Evolutionary conservation across 2,888 invertebrate genomes (phyloP), one percentile per base, ranked within the genome.

Genomic region (Eupithecia insigniata): DNA sequence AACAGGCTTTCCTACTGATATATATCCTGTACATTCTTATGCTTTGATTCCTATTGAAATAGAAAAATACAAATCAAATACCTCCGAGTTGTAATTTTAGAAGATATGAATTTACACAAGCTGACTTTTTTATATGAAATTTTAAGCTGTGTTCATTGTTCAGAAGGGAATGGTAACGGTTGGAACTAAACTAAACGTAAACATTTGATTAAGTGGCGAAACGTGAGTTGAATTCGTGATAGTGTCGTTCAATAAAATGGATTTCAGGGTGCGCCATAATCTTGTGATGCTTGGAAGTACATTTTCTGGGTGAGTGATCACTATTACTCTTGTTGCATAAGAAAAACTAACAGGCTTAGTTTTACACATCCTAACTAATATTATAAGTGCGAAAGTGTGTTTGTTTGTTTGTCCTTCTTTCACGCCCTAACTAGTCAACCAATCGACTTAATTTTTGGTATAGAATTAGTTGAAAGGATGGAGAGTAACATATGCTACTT

Each of bases 1-100:
- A 95, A 89, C 96, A 70, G 96, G 96, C 84, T 98, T 99, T 85
- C 99, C 99, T 0, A 96, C 96, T 83, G 97, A 97, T 4, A 93
- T 99, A 66, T 99, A 97, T 92, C 96, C 97, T 64, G 98, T 99
- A 10, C 95, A 97, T 85, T 97, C 97, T 96, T 97, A 98, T 93
- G 98, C 98, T 16, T 92, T 98, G 75, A 94, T 90, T 82, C 95
- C 96, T 28, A 18, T 58, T 14, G 26, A 46, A 64, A 69, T 32
- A 67, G 1, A 69, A 51, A 28, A n/a, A n/a, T 14, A 55, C 14
- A 26, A 55, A 55, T 55, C 26, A 55, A 55, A 26, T 51, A 51
- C 51, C 4, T 22, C 12, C 7, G 26, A 26, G 55, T 55, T 55
- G 10, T 55, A 26, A 2, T 55, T 51, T 55, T 26, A 55, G 55